phyloP scores from a whole-genome alignment of 2,113 vertebrate species.

The Ptilorrhoa leucosticta region DNA sequence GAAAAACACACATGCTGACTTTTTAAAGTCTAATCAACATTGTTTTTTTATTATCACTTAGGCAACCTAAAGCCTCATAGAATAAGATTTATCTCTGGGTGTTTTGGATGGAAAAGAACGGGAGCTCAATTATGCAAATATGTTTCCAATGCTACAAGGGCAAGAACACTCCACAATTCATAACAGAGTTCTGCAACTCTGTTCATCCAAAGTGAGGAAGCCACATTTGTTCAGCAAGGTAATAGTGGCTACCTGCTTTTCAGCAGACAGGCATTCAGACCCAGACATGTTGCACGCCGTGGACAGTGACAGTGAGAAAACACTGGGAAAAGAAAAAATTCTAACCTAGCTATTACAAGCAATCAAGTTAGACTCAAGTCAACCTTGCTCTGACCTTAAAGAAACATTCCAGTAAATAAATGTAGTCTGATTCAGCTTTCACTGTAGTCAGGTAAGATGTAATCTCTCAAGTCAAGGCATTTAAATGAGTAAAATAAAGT shows the following conservation, averaged over 20 bases:
- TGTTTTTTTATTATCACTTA: background rate
- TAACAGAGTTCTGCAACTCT: background rate
- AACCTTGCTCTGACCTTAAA: background rate
- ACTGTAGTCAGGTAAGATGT: background rate
- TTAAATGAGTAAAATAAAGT: background rate
- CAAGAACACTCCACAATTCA: background rate
- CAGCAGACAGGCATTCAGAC: background rate
- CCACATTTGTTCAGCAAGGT: background rate
- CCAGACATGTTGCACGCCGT: background rate
- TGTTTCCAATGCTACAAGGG: background rate
- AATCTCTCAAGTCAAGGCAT: background rate
- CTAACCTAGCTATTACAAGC: background rate
- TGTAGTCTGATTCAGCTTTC: background rate
- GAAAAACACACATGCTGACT: background rate
- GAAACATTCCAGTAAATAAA: background rate
- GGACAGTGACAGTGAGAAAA: background rate
- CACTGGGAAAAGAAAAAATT: background rate
- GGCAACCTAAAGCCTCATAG: background rate
- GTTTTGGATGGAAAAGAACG: background rate
- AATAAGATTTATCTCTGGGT: background rate
- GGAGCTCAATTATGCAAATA: background rate
- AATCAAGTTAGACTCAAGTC: background rate
- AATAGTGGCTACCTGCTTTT: background rate
- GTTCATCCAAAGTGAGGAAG: background rate
- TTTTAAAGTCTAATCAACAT: background rate